These are phyloP conservation scores for Teleiodes luculella DNA, from an alignment of 2,888 invertebrate genomes.

Conservation along the genomic window DNA sequence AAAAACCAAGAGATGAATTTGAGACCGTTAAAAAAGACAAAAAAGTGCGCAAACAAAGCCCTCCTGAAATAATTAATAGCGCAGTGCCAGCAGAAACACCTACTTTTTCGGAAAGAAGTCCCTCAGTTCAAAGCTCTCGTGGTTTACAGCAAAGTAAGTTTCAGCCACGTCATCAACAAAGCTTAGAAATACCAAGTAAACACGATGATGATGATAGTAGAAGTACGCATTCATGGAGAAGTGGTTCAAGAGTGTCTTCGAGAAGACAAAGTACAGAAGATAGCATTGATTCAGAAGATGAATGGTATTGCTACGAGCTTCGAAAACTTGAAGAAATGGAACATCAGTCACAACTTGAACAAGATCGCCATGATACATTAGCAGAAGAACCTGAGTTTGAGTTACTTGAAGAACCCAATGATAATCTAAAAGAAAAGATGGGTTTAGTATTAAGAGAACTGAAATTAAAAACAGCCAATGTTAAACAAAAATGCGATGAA, in stretches of 20 bases:
- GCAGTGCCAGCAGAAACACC: slow-evolving; percentile 66
- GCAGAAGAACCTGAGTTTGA: slow-evolving; percentile 80
- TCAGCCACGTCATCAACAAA: slow-evolving; percentile 85
- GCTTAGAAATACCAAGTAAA: slow-evolving; percentile 87
- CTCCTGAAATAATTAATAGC: slow-evolving; percentile 62
- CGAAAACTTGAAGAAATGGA: slow-evolving; percentile 92
- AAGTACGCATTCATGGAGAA: slow-evolving; percentile 92
- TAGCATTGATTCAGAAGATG: slow-evolving; percentile 95
- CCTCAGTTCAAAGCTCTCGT: slow-evolving; percentile 80
- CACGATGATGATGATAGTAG: slow-evolving; percentile 90
- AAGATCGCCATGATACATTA: slow-evolving; percentile 80
- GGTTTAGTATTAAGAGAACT: slow-evolving; percentile 87
- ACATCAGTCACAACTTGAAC: slow-evolving; percentile 83
- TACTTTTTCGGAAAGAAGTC: slow-evolving; percentile 80
- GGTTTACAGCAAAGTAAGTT: slow-evolving; percentile 77
- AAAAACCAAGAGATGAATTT: slow-evolving; percentile 43
- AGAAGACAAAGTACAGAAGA: slow-evolving; percentile 94
- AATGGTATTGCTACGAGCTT: slow-evolving; percentile 94
- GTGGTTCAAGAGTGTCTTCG: slow-evolving; percentile 90
- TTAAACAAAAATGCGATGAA: slow-evolving; percentile 63
- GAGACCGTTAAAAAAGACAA: slow-evolving; percentile 44
- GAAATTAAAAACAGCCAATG: slow-evolving; percentile 81
- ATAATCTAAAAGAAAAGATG: slow-evolving; percentile 88
- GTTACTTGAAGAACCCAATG: slow-evolving; percentile 78
- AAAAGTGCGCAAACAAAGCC: slow-evolving; percentile 47